Evolutionary conservation across 2,797 vertebrate genomes (phyloP), one percentile per base, ranked within the genome.

Genomic region (Enteromius argenteus): DNA sequence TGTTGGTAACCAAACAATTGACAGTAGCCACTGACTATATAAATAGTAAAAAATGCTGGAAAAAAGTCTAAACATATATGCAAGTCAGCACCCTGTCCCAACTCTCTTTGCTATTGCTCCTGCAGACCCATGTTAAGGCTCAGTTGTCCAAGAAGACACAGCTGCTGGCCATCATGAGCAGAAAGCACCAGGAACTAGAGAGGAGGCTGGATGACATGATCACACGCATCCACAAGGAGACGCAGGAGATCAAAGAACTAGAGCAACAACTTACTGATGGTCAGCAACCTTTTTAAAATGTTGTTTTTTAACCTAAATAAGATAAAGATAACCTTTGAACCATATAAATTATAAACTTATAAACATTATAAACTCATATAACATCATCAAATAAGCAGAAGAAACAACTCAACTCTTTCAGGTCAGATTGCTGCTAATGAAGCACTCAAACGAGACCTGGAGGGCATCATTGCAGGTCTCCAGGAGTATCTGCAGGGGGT

Each of bases 211-310:
- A 97, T 23, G 92, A 96, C 76, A 94, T 96, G 92, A 93, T 99
- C 64, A 95, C 95, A 58, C 95, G 97, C 86, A 98, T 99, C 83
- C 95, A 96, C 30, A 95, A 92, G 86, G 98, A 99, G 91, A 96
- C 97, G 0, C 96, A 97, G 90, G 97, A 98, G 91, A 99, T 98
- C 91, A 96, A 94, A 91, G 97, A 98, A 86, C 93, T 99, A 92
- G 98, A 98, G 90, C 96, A 97, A 75, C 97, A 98, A 89, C 96
- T 99, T 78, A 98, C 97, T 0, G 96, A 98, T 11, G 96, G 98
- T 99, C 85, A 92, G 92, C 10, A 3, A 67, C 3, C n/a, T 78
- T 30, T 30, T 8, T 4, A 1, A 1, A 53, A n/a, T 6, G 0
- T 8, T 19, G 11, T 6, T 30, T 21, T 19, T 35, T n/a, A n/a